A percentile compares a stretch with the other conserved stretches of the same genome.
phyloP scores from a whole-genome alignment of 2,888 invertebrate species.

The Noctua janthe region DNA sequence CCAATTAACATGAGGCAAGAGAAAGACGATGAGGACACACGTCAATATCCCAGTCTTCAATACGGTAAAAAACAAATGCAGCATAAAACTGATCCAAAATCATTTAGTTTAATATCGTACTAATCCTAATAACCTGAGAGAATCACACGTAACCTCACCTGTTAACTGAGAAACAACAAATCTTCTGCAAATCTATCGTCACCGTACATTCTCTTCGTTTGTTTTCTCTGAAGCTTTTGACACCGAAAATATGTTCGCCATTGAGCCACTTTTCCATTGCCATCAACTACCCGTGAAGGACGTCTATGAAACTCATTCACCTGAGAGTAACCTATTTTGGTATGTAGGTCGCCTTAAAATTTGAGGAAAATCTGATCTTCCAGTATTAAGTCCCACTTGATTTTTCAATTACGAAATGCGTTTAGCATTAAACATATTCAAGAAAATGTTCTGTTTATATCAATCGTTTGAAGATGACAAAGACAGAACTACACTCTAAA shows the following conservation, averaged over 20 bases:
- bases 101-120: slow-evolving; percentile 6
- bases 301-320: slow-evolving; percentile 59
- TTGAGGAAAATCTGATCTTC: background rate
- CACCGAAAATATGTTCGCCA: slow-evolving; percentile 63
- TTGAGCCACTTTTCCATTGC: slow-evolving; percentile 62
- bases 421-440: background rate
- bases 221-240: slow-evolving; percentile 64
- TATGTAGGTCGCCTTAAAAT: slow-evolving; percentile 17
- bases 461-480: background rate
- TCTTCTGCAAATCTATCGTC: slow-evolving; percentile 61
- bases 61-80: background rate
- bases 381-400: background rate
- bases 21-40: background rate
- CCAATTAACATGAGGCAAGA: background rate
- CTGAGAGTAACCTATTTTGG: slow-evolving; percentile 40
- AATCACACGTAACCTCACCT: slow-evolving; percentile 52
- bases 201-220: slow-evolving; percentile 60
- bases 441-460: background rate
- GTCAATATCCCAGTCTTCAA: background rate
- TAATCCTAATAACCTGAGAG: slow-evolving; percentile 2
- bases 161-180: slow-evolving; percentile 54
- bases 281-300: slow-evolving; percentile 54
- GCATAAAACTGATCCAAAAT: slow-evolving; percentile 1
- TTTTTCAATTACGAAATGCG: background rate
- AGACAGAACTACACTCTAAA: background rate